These are phyloP conservation scores for Rhaphigaster nebulosa DNA, from an alignment of 2,888 invertebrate genomes.

Conservation along the genomic window DNA sequence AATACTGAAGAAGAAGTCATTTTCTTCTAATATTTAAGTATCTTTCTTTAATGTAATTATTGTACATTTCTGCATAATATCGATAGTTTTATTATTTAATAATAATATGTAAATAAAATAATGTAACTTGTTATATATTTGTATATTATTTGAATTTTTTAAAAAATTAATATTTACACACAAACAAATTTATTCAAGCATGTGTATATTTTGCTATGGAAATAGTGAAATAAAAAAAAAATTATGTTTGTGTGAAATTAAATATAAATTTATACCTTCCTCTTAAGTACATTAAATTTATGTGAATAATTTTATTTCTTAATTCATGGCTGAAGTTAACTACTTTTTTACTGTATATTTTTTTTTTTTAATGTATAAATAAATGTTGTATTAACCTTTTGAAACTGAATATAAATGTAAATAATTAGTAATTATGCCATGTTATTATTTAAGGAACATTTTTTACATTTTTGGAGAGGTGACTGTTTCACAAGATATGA, in stretches of 20 bases:
- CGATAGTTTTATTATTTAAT: slow-evolving; percentile 21
- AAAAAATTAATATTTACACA: not conserved
- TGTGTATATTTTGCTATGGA: not conserved
- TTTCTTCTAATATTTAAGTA: slow-evolving; percentile 66
- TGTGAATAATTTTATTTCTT: not conserved
- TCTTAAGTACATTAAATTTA: not conserved
- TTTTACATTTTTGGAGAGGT: not conserved
- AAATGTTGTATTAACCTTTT: not conserved
- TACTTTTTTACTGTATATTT: not conserved
- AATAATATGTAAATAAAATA: slow-evolving; percentile 33
- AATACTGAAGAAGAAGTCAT: slow-evolving; percentile 67
- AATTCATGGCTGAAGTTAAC: not conserved
- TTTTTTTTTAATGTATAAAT: slow-evolving; percentile 2
- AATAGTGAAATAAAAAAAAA: not conserved
- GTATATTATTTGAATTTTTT: slow-evolving; percentile 46
- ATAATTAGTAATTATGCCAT: not conserved
- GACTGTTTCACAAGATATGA: slow-evolving; percentile 5
- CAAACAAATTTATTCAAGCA: not conserved
- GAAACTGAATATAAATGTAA: not conserved
- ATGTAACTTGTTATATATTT: slow-evolving; percentile 54
- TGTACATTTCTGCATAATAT: slow-evolving; percentile 51
- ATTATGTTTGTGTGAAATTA: not conserved
- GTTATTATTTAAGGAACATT: not conserved
- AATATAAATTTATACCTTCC: not conserved
- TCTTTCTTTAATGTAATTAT: slow-evolving; percentile 51